phyloP scores from a whole-genome alignment of 2,797 vertebrate species.

The Chloroceryle inda region DNA sequence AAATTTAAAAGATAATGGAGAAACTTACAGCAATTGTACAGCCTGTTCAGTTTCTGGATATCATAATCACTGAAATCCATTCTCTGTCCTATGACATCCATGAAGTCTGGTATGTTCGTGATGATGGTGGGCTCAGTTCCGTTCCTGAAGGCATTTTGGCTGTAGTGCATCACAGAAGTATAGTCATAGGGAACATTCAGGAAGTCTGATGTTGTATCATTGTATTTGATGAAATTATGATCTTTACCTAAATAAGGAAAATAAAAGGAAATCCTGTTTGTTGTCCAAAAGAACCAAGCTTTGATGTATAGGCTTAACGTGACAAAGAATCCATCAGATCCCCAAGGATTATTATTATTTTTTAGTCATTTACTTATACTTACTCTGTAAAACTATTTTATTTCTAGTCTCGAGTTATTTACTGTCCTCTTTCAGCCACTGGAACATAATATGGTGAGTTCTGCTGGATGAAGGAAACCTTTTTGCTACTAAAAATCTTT shows the following conservation, averaged over 20 bases:
- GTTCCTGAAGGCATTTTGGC: conserved; percentile 88
- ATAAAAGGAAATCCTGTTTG: neutral
- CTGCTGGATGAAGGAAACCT: neutral
- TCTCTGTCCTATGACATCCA: conserved; percentile 91
- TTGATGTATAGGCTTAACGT: neutral
- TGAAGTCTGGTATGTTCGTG: conserved; percentile 89
- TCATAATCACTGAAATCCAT: conserved; percentile 96
- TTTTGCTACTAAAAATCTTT: neutral
- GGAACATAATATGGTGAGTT: neutral
- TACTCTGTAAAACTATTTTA: neutral
- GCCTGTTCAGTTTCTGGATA: conserved; percentile 87
- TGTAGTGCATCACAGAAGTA: conserved; percentile 95
- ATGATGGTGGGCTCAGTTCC: conserved; percentile 89
- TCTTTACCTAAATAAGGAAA: conserved; percentile 80
- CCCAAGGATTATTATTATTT: neutral
- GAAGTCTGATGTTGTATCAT: conserved; percentile 85
- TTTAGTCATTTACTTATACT: neutral
- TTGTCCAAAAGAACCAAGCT: neutral
- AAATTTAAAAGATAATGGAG: neutral
- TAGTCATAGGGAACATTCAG: conserved; percentile 95
- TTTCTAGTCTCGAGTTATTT: neutral
- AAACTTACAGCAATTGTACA: conserved; percentile 93
- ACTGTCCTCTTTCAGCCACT: neutral
- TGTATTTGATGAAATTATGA: conserved; percentile 89
- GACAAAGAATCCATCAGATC: neutral